Evolutionary conservation across 2,113 vertebrate species (phyloP).

Genomic region (Hippolais icterina): DNA sequence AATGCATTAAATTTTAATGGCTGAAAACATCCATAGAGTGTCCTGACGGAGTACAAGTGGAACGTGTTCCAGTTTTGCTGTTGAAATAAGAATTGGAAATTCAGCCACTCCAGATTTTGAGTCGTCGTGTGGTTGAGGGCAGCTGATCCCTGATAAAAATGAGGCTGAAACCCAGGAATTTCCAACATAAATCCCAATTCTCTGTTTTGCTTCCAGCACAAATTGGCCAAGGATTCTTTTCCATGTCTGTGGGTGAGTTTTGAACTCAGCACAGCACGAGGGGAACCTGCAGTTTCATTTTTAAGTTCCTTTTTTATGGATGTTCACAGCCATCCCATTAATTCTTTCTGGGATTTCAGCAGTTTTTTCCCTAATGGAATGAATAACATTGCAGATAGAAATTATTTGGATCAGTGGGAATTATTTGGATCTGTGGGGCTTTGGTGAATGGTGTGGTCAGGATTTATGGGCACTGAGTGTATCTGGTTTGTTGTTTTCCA

Average conservation of each 20-base stretch:
- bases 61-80: neutral
- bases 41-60: neutral
- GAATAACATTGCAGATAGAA: neutral
- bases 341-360: neutral
- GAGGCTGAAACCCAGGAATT: neutral
- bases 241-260: accelerated
- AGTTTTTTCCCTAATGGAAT: neutral
- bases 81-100: neutral
- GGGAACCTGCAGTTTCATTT: neutral
- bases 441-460: neutral
- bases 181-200: neutral
- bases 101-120: neutral
- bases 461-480: neutral
- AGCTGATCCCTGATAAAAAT: neutral
- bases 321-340: neutral
- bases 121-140: neutral
- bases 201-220: neutral
- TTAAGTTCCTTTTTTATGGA: neutral
- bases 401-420: accelerated
- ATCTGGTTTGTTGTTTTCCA: neutral
- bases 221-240: neutral
- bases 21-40: neutral
- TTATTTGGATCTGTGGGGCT: neutral
- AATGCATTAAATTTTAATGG: neutral
- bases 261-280: neutral